Conservation (phyloP, 92 coral and sea anemone species). For the Paragorgia papillata region DNA sequence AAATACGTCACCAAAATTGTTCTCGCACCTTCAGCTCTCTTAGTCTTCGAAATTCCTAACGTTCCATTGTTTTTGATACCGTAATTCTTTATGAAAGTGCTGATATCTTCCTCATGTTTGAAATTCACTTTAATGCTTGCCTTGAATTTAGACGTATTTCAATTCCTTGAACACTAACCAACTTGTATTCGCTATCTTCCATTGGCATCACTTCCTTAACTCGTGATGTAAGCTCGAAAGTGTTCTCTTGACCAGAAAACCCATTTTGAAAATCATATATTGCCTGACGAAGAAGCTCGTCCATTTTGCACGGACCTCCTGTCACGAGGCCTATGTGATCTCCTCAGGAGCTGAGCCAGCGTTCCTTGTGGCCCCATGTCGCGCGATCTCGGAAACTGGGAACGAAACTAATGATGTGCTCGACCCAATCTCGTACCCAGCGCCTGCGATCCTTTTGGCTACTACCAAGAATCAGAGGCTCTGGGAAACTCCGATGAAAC, state of each 20-base stretch:
- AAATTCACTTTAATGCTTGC: background rate
- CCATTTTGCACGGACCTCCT: too few relatives aligned
- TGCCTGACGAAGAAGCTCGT: constrained; percentile 8
- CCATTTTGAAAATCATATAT: background rate
- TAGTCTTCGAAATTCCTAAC: background rate
- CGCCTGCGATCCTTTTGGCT: too few relatives aligned
- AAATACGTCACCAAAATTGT: constrained; percentile 1
- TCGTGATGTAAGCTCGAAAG: background rate
- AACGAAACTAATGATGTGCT: too few relatives aligned
- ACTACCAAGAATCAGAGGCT: too few relatives aligned
- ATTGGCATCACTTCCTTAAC: background rate
- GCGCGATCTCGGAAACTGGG: too few relatives aligned
- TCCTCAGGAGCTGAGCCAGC: too few relatives aligned
- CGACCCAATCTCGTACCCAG: too few relatives aligned
- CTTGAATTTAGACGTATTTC: background rate
- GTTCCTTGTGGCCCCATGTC: too few relatives aligned
- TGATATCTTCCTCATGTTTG: constrained; percentile 4
- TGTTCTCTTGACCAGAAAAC: constrained; percentile 23
- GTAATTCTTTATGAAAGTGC: background rate
- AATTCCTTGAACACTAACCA: background rate
- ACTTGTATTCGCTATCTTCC: background rate
- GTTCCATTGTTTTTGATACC: constrained; percentile 18
- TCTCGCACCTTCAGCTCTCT: background rate
- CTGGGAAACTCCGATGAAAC: too few relatives aligned
- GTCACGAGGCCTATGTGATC: too few relatives aligned